Percentiles rank a stretch among this genome's conserved stretches.
Evolutionary conservation across 2,113 vertebrate species (phyloP).

Genomic region (Pristiophorus japonicus): DNA sequence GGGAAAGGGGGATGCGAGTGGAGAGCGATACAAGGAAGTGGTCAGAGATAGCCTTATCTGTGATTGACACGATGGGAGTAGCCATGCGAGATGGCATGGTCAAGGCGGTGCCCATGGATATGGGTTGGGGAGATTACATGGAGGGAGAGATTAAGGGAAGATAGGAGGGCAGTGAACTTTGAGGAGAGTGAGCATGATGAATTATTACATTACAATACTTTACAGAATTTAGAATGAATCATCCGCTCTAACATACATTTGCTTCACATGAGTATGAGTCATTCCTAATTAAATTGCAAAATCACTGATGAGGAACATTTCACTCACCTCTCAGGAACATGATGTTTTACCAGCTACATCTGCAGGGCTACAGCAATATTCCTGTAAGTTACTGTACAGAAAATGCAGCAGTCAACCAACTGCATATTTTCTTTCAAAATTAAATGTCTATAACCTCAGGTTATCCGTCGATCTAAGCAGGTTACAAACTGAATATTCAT

Average conservation of each 20-base stretch:
- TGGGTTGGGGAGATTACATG: no score
- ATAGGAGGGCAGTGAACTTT: no score
- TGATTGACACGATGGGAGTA: no score
- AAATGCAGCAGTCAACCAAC: background rate
- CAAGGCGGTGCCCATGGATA: no score
- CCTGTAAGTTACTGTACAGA: background rate
- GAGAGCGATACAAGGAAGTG: no score
- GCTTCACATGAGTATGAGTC: constrained; percentile 22
- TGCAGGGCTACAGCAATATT: no score
- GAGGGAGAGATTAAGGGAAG: no score
- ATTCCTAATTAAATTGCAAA: constrained; percentile 16
- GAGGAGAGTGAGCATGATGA: no score
- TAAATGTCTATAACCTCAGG: background rate
- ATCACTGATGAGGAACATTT: background rate
- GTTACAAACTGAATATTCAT: background rate
- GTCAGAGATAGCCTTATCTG: no score
- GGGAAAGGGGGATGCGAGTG: no score
- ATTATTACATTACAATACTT: background rate
- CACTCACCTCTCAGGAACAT: background rate
- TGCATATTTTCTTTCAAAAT: background rate
- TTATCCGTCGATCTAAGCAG: background rate
- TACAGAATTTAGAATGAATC: background rate
- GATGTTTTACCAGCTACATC: background rate
- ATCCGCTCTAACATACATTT: background rate
- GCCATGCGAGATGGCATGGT: no score